Evolutionary conservation across 2,113 vertebrate genomes (phyloP).

Genomic region (Rhinopithecus roxellana): DNA sequence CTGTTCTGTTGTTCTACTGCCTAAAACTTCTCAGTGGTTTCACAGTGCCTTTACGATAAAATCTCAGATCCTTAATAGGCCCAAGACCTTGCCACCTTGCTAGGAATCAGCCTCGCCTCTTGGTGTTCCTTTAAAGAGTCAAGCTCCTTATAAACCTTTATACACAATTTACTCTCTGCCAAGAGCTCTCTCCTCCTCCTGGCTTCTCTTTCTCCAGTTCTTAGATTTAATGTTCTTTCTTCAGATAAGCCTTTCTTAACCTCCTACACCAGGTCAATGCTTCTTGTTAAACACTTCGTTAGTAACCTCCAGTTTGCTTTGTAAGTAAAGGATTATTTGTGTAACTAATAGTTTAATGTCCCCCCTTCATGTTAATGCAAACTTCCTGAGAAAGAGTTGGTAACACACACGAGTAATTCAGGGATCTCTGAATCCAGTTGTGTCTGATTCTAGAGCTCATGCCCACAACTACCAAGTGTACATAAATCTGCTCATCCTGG

Average conservation of each 20-base stretch:
- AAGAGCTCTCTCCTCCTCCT: neutral
- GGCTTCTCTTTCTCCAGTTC: neutral
- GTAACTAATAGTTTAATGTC: neutral
- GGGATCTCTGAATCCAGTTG: neutral
- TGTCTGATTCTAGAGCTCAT: neutral
- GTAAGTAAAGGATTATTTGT: constrained; percentile 7
- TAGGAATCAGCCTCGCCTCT: neutral
- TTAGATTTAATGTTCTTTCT: constrained; percentile 13
- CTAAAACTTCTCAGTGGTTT: constrained; percentile 1
- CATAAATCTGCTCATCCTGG: neutral
- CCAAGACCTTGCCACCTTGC: neutral
- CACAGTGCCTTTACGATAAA: neutral
- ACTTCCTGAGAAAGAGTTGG: neutral
- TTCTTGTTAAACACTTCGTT: constrained; percentile 36
- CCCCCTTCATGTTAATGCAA: neutral
- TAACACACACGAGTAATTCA: neutral
- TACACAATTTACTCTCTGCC: neutral
- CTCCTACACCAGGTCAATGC: neutral
- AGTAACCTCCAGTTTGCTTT: neutral
- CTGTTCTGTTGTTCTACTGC: neutral
- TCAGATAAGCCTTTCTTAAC: constrained; percentile 25
- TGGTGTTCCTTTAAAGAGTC: constrained; percentile 23
- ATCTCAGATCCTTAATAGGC: constrained; percentile 10
- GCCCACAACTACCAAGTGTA: neutral
- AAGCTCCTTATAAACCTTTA: neutral